These are phyloP conservation scores for Drosophila kepulauana DNA, from an alignment of 1,140 invertebrate genomes.

Conservation along the genomic window DNA sequence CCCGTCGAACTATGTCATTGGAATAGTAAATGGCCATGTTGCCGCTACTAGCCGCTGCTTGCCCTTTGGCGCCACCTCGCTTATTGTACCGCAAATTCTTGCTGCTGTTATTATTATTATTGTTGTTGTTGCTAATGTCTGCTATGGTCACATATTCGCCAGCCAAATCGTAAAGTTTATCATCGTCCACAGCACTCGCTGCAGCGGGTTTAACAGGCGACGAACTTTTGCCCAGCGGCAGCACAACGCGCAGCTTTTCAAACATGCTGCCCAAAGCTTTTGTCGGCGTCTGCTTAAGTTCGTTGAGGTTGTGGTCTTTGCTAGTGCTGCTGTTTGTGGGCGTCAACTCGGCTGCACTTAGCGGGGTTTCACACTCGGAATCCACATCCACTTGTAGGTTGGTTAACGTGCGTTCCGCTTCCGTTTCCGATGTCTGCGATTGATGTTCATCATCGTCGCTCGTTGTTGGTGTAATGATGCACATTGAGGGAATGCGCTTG, in stretches of 20 bases:
- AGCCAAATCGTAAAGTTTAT: slow-evolving; percentile 86
- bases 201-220: slow-evolving; percentile 56
- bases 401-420: slow-evolving; percentile 70
- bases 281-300: slow-evolving; percentile 74
- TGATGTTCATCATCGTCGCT: slow-evolving; percentile 92
- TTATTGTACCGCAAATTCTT: slow-evolving; percentile 23
- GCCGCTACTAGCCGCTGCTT: slow-evolving; percentile 44
- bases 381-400: slow-evolving; percentile 67
- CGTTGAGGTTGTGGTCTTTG: slow-evolving; percentile 80
- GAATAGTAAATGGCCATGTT: slow-evolving; percentile 86
- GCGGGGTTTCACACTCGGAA: slow-evolving; percentile 17
- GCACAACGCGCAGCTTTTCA: slow-evolving; percentile 88
- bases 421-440: slow-evolving; percentile 50
- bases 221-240: slow-evolving; percentile 85
- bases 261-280: slow-evolving; percentile 88
- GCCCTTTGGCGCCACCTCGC: slow-evolving; percentile 38
- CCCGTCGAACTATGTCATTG: slow-evolving; percentile 87
- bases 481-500: slow-evolving; percentile 95
- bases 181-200: slow-evolving; percentile 72
- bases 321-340: slow-evolving; percentile 53
- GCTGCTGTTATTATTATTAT: slow-evolving; percentile 62
- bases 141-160: slow-evolving; percentile 94
- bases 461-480: slow-evolving; percentile 94
- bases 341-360: slow-evolving; percentile 50
- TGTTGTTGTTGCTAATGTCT: slow-evolving; percentile 91